Percentiles rank a stretch among this genome's conserved stretches.
These are phyloP conservation scores for Cataglyphis livida DNA, from an alignment of 2,888 invertebrate species.

Conservation along the genomic window DNA sequence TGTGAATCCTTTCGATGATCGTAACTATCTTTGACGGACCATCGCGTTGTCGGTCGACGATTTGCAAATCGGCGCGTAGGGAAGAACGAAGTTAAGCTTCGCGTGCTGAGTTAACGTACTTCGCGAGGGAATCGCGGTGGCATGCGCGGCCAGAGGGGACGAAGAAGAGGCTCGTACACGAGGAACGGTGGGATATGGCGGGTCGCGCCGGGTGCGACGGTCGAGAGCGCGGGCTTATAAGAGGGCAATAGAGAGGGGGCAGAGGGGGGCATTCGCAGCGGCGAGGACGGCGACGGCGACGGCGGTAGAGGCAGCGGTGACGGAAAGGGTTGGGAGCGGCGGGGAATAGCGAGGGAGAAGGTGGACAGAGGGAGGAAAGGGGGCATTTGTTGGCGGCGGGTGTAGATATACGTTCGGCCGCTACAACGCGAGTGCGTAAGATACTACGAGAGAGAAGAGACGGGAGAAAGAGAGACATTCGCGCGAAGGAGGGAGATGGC, in stretches of 20 bases:
- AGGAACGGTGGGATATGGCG: constrained; percentile 49
- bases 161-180: constrained; percentile 42
- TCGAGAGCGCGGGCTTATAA: constrained; percentile 45
- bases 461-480: constrained; percentile 54
- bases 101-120: background rate
- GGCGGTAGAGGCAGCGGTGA: constrained; percentile 39
- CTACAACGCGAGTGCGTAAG: constrained; percentile 80
- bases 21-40: constrained; percentile 6
- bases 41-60: constrained; percentile 44
- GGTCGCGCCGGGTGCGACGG: constrained; percentile 50
- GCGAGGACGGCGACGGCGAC: constrained; percentile 20
- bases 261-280: constrained; percentile 29
- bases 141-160: constrained; percentile 39
- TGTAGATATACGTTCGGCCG: constrained; percentile 72
- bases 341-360: constrained; percentile 57
- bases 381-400: constrained; percentile 57
- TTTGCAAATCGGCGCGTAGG: constrained; percentile 47
- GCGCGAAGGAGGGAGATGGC: constrained; percentile 43
- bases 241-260: constrained; percentile 32
- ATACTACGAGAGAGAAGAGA: constrained; percentile 73
- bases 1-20: constrained; percentile 7
- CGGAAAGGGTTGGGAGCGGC: constrained; percentile 51
- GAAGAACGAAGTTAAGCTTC: constrained; percentile 25
- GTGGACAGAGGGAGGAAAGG: constrained; percentile 51
- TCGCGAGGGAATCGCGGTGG: constrained; percentile 37